Conservation (phyloP, 2,797 vertebrate genomes). For the Enteromius afrohamiltoni region DNA sequence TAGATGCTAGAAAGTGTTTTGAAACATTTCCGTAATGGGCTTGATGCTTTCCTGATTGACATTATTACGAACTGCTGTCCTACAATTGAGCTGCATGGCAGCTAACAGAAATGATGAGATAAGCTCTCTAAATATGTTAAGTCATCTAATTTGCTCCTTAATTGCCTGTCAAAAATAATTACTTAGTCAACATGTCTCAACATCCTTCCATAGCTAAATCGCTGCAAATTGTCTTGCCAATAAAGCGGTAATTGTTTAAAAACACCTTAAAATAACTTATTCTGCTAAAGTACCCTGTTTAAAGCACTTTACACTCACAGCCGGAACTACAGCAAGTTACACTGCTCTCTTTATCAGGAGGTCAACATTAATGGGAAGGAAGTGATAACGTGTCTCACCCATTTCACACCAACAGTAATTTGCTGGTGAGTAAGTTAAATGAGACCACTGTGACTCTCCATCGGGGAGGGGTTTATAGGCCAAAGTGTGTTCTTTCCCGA, state of each 20-base stretch:
- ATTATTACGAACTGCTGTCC: slow-evolving; percentile 29
- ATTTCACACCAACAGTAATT: slow-evolving; percentile 68
- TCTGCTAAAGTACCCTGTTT: neutral
- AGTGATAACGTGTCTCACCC: slow-evolving; percentile 65
- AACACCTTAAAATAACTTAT: slow-evolving; percentile 22
- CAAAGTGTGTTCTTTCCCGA: slow-evolving; percentile 56
- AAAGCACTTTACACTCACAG: slow-evolving; percentile 52
- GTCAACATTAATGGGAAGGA: slow-evolving; percentile 68
- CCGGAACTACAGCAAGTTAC: slow-evolving; percentile 47
- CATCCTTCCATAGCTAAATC: slow-evolving; percentile 5
- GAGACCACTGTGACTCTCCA: slow-evolving; percentile 31
- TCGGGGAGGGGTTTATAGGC: slow-evolving; percentile 37
- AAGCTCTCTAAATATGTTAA: slow-evolving; percentile 28
- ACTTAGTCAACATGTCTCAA: slow-evolving; percentile 14
- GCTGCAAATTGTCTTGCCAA: neutral
- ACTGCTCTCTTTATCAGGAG: slow-evolving; percentile 56
- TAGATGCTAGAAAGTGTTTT: slow-evolving; percentile 31
- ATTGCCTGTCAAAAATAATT: slow-evolving; percentile 41
- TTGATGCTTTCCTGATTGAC: slow-evolving; percentile 40
- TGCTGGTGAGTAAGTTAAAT: slow-evolving; percentile 40
- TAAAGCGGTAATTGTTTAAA: slow-evolving; percentile 23
- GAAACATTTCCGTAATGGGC: slow-evolving; percentile 39
- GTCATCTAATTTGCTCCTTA: slow-evolving; percentile 34
- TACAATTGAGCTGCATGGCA: neutral
- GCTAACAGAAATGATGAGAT: slow-evolving; percentile 28